Evolutionary conservation across 2,797 vertebrate genomes (phyloP).

Genomic region (Pelochelys cantorii): DNA sequence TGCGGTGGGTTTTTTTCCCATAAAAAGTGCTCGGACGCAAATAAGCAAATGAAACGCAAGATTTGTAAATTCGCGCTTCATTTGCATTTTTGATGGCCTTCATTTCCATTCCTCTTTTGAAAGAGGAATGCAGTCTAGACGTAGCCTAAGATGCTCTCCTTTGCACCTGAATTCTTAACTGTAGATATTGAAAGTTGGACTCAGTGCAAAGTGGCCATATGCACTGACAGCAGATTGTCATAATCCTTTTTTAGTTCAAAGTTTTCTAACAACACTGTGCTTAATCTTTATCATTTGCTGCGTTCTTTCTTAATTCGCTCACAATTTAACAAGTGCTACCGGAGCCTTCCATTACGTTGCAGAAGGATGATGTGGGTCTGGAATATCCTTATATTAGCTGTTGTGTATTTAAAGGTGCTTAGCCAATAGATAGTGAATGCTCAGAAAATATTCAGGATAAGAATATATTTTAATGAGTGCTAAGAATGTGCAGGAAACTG

Average conservation of each 20-base stretch:
- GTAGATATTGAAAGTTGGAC: not conserved
- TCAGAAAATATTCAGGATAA: not conserved
- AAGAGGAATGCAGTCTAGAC: no score
- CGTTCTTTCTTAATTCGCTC: constrained; percentile 36
- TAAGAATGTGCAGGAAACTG: not conserved
- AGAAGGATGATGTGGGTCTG: not conserved
- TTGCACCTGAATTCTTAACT: constrained; percentile 35
- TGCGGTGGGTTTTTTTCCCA: no score
- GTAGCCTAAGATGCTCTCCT: not conserved
- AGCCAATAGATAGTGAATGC: not conserved
- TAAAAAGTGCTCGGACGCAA: no score
- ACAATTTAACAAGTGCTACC: constrained; percentile 9
- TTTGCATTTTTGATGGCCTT: no score
- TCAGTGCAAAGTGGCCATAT: not conserved
- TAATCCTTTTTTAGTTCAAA: not conserved
- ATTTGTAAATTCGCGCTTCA: no score
- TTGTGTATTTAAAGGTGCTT: not conserved
- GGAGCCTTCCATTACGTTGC: not conserved
- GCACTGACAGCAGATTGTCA: not conserved
- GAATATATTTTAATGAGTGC: not conserved
- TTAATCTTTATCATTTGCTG: constrained; percentile 19
- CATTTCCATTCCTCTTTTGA: no score
- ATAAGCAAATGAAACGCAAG: no score
- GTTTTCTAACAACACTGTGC: not conserved
- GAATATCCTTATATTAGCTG: not conserved